Evolutionary conservation across 2,797 vertebrate genomes (phyloP).

Genomic region (Trachurus trachurus): DNA sequence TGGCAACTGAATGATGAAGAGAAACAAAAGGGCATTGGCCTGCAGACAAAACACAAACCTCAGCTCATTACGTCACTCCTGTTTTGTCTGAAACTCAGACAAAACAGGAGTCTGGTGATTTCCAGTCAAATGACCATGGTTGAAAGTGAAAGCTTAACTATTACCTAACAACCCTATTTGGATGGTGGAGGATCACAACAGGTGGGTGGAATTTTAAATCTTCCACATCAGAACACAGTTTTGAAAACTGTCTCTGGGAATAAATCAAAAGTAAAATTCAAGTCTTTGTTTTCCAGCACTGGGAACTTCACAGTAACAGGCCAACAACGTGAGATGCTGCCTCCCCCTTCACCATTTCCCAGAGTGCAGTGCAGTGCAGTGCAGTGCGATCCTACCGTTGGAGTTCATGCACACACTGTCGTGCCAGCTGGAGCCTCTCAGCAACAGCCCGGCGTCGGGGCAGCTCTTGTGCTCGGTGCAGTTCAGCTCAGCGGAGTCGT

Average conservation of each 20-base stretch:
- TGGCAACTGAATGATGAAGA: neutral
- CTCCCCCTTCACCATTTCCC: too few relatives aligned
- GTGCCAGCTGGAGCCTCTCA: conserved; percentile 72
- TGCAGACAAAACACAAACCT: neutral
- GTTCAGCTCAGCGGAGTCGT: neutral
- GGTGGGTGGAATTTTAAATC: neutral
- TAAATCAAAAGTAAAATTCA: too few relatives aligned
- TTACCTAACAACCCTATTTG: neutral
- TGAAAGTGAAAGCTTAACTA: neutral
- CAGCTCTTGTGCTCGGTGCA: conserved; percentile 73
- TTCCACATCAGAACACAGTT: too few relatives aligned
- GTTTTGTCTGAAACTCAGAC: neutral
- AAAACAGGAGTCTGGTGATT: neutral
- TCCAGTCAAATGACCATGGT: neutral
- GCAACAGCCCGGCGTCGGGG: neutral
- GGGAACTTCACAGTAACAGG: too few relatives aligned
- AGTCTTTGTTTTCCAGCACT: too few relatives aligned
- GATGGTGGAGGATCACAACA: neutral
- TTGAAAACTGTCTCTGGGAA: too few relatives aligned
- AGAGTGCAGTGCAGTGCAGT: too few relatives aligned
- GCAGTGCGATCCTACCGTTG: conserved; percentile 42
- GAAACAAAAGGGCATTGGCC: neutral
- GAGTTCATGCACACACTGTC: conserved; percentile 70
- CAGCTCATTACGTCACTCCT: neutral
- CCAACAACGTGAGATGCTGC: too few relatives aligned